Evolutionary conservation across 2,797 vertebrate species (phyloP).

Genomic region (Crenuchus spilurus): DNA sequence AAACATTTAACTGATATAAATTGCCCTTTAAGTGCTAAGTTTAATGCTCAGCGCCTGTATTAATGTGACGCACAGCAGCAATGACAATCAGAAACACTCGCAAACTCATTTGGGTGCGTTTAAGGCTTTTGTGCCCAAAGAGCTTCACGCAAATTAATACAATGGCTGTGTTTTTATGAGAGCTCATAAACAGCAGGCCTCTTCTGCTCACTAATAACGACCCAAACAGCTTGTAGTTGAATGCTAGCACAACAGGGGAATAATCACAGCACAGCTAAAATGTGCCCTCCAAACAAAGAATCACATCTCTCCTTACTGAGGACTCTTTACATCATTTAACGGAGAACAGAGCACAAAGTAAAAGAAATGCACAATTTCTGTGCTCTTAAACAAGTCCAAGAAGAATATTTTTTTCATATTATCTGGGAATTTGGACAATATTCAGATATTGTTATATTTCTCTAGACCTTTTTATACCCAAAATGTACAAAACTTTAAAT

Average conservation of each 20-base stretch:
- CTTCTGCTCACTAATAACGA: conserved; percentile 87
- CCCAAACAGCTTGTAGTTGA: conserved; percentile 79
- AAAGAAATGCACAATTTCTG: too few species aligned
- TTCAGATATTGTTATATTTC: too few species aligned
- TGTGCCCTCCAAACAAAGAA: conserved; percentile 65
- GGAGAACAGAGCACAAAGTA: too few species aligned
- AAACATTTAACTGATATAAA: conserved; percentile 99
- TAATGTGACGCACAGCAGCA: conserved; percentile 98
- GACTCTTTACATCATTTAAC: not conserved
- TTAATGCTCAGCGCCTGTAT: conserved; percentile 98
- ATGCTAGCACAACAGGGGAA: conserved; percentile 56
- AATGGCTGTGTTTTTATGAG: conserved; percentile 94
- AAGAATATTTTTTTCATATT: too few species aligned
- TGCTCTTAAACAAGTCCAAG: too few species aligned
- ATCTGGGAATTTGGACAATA: too few species aligned
- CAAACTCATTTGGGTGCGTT: conserved; percentile 99
- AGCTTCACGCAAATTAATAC: conserved; percentile 97
- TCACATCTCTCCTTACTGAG: conserved; percentile 25
- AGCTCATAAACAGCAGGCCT: conserved; percentile 84
- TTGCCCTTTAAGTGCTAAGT: conserved; percentile 98
- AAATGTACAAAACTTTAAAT: too few species aligned
- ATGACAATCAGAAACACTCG: conserved; percentile 97
- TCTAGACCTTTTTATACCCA: too few species aligned
- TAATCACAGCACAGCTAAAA: conserved; percentile 47
- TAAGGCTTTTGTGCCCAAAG: conserved; percentile 91